Percentiles rank a stretch among this genome's conserved stretches.
Evolutionary conservation across 64 coral and sea anemone genomes (phyloP).

Genomic region (Stylophora pistillata): DNA sequence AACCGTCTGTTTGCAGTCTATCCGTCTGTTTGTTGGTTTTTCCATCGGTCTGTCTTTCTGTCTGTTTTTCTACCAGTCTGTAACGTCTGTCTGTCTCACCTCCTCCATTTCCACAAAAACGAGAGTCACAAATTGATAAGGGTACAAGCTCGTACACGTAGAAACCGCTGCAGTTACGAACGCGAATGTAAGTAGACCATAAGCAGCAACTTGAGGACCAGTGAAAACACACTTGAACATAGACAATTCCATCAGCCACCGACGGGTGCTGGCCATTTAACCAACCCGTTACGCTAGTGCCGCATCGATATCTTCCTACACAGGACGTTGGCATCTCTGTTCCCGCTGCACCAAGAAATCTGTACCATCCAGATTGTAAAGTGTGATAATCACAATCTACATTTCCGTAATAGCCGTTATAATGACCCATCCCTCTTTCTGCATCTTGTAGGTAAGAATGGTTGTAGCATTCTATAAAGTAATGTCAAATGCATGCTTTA

Average conservation of each 20-base stretch:
- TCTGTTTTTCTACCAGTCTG: too few species aligned
- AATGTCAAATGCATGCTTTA: too few species aligned
- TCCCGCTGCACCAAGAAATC: constrained; percentile 38
- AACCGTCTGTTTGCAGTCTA: too few species aligned
- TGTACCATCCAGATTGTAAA: constrained; percentile 18
- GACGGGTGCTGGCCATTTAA: constrained; percentile 12
- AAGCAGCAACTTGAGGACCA: not conserved
- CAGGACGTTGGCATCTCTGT: constrained; percentile 39
- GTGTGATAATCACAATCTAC: constrained; percentile 4
- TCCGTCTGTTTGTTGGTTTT: too few species aligned
- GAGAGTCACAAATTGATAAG: not conserved
- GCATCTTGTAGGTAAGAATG: not conserved
- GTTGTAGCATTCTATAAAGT: not conserved
- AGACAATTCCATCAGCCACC: not conserved
- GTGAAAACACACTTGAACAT: constrained; percentile 4
- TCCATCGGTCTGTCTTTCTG: too few species aligned
- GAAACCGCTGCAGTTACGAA: constrained; percentile 36
- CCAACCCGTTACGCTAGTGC: constrained; percentile 11
- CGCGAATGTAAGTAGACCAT: not conserved
- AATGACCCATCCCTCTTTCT: not conserved
- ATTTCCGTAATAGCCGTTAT: constrained; percentile 1
- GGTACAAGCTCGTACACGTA: constrained; percentile 32
- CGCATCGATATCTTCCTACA: constrained; percentile 22
- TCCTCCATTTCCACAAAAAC: not conserved
- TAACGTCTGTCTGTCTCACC: too few species aligned